Percentiles rank a stretch among this genome's conserved stretches.
Conservation (phyloP, 1,140 invertebrate species). For the Leucophenga varia region DNA sequence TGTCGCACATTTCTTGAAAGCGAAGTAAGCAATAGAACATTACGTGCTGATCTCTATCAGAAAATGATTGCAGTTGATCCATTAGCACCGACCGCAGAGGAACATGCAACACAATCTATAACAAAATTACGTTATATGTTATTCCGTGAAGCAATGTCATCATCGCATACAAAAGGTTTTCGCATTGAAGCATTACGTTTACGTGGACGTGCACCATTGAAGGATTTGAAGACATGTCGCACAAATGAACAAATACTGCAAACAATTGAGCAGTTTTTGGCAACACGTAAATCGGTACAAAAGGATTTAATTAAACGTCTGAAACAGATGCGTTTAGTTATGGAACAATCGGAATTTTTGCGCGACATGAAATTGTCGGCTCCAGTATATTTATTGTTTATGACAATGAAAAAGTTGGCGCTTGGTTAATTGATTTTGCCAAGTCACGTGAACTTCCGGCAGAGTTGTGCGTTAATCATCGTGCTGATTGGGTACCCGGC, state of each 20-base stretch:
- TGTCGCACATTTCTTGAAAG: slow-evolving; percentile 90
- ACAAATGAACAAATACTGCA: slow-evolving; percentile 74
- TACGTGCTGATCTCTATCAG: slow-evolving; percentile 78
- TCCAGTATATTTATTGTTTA: slow-evolving; percentile 94
- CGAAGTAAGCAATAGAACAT: slow-evolving; percentile 83
- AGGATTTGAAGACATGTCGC: slow-evolving; percentile 76
- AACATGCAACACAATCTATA: slow-evolving; percentile 75
- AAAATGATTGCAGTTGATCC: slow-evolving; percentile 95
- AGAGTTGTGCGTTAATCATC: slow-evolving; percentile 71
- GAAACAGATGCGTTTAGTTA: slow-evolving; percentile 72
- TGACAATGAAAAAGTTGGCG: slow-evolving; percentile 80
- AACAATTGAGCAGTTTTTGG: slow-evolving; percentile 78
- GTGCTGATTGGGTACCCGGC: slow-evolving; percentile 78
- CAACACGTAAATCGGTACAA: slow-evolving; percentile 65
- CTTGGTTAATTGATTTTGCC: slow-evolving; percentile 96
- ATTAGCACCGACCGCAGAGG: slow-evolving; percentile 78
- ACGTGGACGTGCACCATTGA: slow-evolving; percentile 71
- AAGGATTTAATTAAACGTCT: slow-evolving; percentile 73
- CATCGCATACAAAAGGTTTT: slow-evolving; percentile 89
- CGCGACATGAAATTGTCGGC: slow-evolving; percentile 89
- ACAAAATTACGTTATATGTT: slow-evolving; percentile 95
- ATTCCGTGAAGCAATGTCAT: slow-evolving; percentile 91
- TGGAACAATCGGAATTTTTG: slow-evolving; percentile 85
- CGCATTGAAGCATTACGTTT: slow-evolving; percentile 94
- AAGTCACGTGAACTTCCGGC: slow-evolving; percentile 80